These are phyloP conservation scores for Bacillus rossius DNA, from an alignment of 1,140 invertebrate genomes.

Conservation along the genomic window DNA sequence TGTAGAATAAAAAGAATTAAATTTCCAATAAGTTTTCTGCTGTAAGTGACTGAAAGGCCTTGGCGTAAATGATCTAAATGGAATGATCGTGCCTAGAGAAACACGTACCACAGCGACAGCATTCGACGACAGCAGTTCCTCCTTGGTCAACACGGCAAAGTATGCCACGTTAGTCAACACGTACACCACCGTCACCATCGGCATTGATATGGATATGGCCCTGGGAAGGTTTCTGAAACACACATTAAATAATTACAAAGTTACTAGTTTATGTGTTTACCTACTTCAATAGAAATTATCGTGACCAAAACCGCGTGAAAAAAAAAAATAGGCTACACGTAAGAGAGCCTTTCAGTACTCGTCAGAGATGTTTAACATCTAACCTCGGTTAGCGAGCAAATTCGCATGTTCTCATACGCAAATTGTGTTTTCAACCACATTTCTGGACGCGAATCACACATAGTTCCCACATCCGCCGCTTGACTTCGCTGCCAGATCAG, in stretches of 20 bases:
- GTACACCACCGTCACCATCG: constrained; percentile 87
- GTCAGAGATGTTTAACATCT: no score
- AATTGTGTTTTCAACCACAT: no score
- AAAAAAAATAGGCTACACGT: background rate
- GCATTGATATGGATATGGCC: constrained; percentile 90
- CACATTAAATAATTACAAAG: constrained; percentile 18
- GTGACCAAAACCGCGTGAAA: background rate
- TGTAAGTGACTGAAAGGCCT: background rate
- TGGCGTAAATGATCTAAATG: constrained; percentile 1
- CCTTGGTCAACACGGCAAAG: constrained; percentile 80
- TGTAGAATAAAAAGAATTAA: no score
- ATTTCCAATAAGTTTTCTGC: no score
- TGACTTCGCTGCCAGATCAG: no score
- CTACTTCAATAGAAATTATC: background rate
- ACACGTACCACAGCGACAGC: constrained; percentile 90
- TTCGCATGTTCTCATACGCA: no score
- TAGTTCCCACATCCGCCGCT: no score
- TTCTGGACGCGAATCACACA: no score
- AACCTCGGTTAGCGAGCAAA: background rate
- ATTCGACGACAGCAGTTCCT: constrained; percentile 75
- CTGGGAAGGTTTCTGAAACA: constrained; percentile 79
- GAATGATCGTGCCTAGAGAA: background rate
- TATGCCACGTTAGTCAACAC: constrained; percentile 91
- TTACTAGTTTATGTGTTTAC: background rate
- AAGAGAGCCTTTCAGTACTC: no score